Base-by-base conservation (phyloP, 2,797 vertebrate genomes). In the Chanos chanos region DNA sequence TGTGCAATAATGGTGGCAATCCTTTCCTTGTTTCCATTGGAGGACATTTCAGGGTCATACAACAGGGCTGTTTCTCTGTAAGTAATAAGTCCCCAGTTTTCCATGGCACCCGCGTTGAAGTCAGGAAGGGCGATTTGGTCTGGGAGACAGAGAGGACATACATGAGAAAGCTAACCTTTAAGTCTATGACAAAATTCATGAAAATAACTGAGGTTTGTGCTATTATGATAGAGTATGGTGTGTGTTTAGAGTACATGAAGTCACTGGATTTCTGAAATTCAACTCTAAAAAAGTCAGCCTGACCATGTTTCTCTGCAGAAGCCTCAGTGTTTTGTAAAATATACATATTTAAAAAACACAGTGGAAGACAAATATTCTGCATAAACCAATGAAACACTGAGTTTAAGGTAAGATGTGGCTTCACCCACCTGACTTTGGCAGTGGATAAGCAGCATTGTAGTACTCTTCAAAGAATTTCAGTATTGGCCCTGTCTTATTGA, bases 341-440 rank as follows among this genome's bases (percentile, higher is more conserved):
- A n/a, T n/a, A 33, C 33, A 33, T 10, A 33, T 12, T 12, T 12
- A 16, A 30, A 30, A 6, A 30, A 16, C 12, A 12, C 0, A 5
- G 37, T 21, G 34, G 9, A 37, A 8, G 16, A 52, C 1, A 25
- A 4, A 34, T 6, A 19, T 40, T 18, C 16, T 39, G 18, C 9
- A 10, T 19, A 40, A 19, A 1, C 1, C 18, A 2, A n/a, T n/a
- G n/a, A n/a, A n/a, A n/a, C n/a, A n/a, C n/a, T n/a, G n/a, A n/a
- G n/a, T n/a, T n/a, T n/a, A n/a, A n/a, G n/a, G n/a, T n/a, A n/a
- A n/a, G n/a, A n/a, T n/a, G n/a, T n/a, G n/a, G n/a, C n/a, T 21
- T 40, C 19, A 25, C 87, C 83, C 75, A 98, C 95, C 96, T 0
- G 94, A 94, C 55, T 96, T 98, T 0, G 71, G 58, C 7, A 99